Evolutionary conservation across 2,113 vertebrate genomes (phyloP).

Genomic region (Menidia beryllina): DNA sequence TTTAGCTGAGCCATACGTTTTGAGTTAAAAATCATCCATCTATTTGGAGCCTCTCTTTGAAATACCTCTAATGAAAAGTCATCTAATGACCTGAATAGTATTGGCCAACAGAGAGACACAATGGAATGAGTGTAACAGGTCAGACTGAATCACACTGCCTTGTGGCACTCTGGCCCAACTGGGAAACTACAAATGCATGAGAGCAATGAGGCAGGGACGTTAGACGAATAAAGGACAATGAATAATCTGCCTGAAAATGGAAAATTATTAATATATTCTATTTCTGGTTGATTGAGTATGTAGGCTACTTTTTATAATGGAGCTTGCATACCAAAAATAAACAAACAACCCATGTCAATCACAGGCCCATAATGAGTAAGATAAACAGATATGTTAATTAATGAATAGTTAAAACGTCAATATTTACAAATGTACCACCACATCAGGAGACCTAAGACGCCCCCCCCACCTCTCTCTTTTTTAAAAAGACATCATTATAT

Average conservation of each 20-base stretch:
- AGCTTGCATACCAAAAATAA: not conserved
- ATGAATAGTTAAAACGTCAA: no score
- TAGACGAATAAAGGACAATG: not conserved
- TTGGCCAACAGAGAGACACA: not conserved
- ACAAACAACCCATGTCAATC: not conserved
- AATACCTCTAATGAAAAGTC: not conserved
- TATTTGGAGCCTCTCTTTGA: not conserved
- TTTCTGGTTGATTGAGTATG: not conserved
- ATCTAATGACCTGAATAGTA: not conserved
- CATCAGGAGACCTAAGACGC: no score
- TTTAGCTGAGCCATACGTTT: not conserved
- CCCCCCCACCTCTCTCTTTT: no score
- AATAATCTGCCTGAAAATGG: not conserved
- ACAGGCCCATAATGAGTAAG: not conserved
- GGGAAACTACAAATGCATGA: not conserved
- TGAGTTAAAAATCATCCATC: not conserved
- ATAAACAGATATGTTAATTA: no score
- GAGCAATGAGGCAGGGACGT: not conserved
- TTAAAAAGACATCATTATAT: no score
- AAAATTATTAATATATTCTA: slow-evolving; percentile 1
- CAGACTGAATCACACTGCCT: not conserved
- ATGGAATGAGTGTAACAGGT: not conserved
- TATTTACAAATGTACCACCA: no score
- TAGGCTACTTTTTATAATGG: not conserved
- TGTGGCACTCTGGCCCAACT: not conserved